Conservation (phyloP, 2,797 vertebrate species). For the Falco berigora region DNA sequence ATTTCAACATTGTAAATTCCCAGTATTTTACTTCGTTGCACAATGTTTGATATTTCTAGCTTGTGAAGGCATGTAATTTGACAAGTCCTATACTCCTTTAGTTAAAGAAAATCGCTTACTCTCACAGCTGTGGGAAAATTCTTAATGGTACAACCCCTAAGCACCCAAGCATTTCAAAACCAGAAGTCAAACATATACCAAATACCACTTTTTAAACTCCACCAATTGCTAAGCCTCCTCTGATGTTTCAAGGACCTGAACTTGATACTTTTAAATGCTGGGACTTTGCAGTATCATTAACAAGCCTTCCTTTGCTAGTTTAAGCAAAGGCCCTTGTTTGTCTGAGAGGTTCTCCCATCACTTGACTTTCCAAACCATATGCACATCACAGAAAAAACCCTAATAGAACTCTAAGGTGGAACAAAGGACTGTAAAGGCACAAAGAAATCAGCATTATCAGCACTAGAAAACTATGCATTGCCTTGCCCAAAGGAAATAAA, state of each 20-base stretch:
- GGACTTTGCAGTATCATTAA: neutral
- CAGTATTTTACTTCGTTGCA: neutral
- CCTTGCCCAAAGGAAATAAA: neutral
- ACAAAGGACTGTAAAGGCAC: neutral
- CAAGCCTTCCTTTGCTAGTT: neutral
- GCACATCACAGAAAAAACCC: neutral
- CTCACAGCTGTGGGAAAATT: neutral
- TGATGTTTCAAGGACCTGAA: neutral
- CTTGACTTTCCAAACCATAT: neutral
- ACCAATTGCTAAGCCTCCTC: neutral
- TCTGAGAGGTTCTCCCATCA: neutral
- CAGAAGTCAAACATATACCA: neutral
- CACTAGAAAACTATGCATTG: neutral
- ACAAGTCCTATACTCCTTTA: neutral
- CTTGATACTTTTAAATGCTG: neutral
- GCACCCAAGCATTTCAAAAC: neutral
- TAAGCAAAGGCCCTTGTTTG: neutral
- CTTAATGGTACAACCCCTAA: neutral
- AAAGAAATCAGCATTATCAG: neutral
- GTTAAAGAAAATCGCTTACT: neutral
- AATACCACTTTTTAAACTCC: neutral
- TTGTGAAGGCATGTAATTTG: neutral
- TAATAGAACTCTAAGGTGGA: neutral
- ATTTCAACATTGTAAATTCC: neutral
- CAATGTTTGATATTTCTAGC: neutral